Conservation (phyloP, 2,113 vertebrate species). For the Podarcis muralis region DNA sequence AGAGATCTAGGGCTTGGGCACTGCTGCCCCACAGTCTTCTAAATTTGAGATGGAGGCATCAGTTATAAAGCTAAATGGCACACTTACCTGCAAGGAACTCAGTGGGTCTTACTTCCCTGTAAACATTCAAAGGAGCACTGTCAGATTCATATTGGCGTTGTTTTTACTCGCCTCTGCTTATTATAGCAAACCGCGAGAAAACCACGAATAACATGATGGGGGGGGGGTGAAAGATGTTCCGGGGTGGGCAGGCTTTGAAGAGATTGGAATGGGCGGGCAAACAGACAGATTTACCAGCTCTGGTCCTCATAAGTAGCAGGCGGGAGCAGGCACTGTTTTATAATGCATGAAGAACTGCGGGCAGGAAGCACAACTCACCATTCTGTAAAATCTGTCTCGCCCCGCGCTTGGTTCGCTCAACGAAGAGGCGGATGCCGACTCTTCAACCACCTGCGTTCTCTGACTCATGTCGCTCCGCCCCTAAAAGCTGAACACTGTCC, state of each 20-base stretch:
- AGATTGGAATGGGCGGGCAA: too few relatives aligned
- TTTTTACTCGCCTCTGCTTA: background rate
- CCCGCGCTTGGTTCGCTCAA: too few relatives aligned
- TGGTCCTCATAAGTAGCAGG: background rate
- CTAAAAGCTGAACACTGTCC: rapidly evolving
- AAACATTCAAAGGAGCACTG: background rate
- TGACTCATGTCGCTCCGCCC: background rate
- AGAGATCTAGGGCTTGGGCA: too few relatives aligned
- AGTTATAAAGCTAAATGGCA: too few relatives aligned
- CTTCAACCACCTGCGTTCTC: background rate
- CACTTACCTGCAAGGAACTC: background rate
- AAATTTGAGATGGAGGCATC: background rate
- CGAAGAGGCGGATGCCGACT: background rate
- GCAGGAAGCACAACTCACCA: slow-evolving; percentile 7
- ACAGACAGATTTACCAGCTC: background rate
- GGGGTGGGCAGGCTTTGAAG: background rate
- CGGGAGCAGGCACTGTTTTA: background rate
- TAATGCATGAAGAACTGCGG: background rate
- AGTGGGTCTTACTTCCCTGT: background rate
- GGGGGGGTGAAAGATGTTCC: background rate
- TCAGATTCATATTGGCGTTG: too few relatives aligned
- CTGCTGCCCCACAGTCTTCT: background rate
- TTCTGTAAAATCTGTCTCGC: background rate
- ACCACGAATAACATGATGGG: background rate
- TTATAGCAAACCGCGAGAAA: background rate